Percentiles rank a stretch among this genome's conserved stretches.
Conservation (phyloP, 2,888 invertebrate species). For the Rosalia funebris region DNA sequence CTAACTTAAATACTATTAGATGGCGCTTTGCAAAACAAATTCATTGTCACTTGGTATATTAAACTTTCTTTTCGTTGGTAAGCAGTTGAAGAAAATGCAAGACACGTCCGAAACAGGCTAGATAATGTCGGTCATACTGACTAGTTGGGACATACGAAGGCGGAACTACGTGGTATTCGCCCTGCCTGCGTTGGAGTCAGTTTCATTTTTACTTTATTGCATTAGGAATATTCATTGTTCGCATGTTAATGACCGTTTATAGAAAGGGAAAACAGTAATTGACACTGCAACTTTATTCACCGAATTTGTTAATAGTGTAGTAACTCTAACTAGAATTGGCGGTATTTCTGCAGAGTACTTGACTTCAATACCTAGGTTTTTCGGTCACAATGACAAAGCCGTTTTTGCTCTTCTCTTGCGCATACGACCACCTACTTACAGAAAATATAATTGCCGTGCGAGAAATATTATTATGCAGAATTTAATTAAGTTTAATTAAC, state of each 20-base stretch:
- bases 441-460: no score
- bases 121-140: slow-evolving; percentile 39
- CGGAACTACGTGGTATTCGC: slow-evolving; percentile 20
- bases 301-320: not conserved
- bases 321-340: not conserved
- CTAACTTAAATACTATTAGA: no score
- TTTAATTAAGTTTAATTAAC: no score
- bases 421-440: no score
- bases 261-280: slow-evolving; percentile 27
- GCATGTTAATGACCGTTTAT: slow-evolving; percentile 29
- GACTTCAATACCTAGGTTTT: not conserved
- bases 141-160: slow-evolving; percentile 23
- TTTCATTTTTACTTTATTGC: slow-evolving; percentile 28
- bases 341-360: not conserved
- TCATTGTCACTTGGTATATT: no score
- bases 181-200: slow-evolving; percentile 11
- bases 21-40: no score
- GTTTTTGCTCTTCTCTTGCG: not conserved
- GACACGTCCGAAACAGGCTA: slow-evolving; percentile 23
- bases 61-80: slow-evolving; percentile 37
- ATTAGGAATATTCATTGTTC: slow-evolving; percentile 20
- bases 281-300: slow-evolving; percentile 14
- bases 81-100: slow-evolving; percentile 28
- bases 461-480: no score
- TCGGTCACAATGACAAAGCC: not conserved